phyloP scores from a whole-genome alignment of 2,113 vertebrate species.

The Dunckerocampus dactyliophorus region DNA sequence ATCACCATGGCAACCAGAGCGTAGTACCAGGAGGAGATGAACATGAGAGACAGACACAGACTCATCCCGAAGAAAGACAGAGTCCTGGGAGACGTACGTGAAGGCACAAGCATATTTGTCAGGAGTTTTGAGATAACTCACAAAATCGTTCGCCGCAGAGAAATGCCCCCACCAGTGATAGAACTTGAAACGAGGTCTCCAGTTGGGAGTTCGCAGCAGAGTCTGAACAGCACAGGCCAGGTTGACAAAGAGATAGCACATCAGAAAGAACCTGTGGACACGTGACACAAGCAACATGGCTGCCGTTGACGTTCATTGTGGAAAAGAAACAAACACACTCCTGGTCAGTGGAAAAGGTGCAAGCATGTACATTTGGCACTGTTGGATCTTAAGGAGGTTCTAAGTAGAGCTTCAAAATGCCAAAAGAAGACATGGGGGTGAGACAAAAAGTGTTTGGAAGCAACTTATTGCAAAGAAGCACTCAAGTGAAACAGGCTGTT shows the following conservation, averaged over 20 bases:
- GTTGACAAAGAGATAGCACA: slow-evolving; percentile 98
- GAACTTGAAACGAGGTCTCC: slow-evolving; percentile 94
- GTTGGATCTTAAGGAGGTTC: too few species aligned
- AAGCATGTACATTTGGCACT: too few species aligned
- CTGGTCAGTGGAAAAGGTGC: too few species aligned
- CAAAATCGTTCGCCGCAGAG: too few species aligned
- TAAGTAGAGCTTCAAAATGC: too few species aligned
- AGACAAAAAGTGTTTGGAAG: too few species aligned
- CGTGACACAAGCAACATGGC: neutral
- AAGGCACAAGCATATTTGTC: neutral
- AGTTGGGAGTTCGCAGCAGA: slow-evolving; percentile 87
- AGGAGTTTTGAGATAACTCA: neutral
- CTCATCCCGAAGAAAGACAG: slow-evolving; percentile 96
- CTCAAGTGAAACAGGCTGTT: too few species aligned
- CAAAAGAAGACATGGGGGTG: too few species aligned
- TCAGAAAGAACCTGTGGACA: slow-evolving; percentile 87
- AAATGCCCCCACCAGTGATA: slow-evolving; percentile 80
- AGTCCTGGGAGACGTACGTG: slow-evolving; percentile 76
- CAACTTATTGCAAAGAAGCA: too few species aligned
- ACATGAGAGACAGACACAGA: slow-evolving; percentile 93
- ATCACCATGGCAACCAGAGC: slow-evolving; percentile 87
- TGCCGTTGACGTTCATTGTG: neutral
- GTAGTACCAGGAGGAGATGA: slow-evolving; percentile 94
- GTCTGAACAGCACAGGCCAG: slow-evolving; percentile 96
- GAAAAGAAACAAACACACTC: too few species aligned